A percentile compares a stretch with the other conserved stretches of the same genome.
Conservation (phyloP, 2,797 vertebrate species). For the Salmo trutta region DNA sequence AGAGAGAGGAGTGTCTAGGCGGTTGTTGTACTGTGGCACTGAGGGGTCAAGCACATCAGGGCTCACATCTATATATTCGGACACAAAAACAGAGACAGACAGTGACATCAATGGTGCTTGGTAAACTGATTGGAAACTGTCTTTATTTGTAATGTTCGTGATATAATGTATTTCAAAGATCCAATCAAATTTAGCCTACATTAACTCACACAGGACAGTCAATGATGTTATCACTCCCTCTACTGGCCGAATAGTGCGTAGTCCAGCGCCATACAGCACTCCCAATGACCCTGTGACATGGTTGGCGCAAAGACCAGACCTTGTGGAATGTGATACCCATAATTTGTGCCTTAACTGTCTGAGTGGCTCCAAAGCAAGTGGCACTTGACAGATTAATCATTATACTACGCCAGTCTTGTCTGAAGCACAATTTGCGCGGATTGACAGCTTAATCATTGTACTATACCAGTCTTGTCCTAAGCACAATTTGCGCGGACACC, state of each 20-base stretch:
- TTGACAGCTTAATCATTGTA: not conserved
- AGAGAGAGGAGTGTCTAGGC: slow-evolving; percentile 57
- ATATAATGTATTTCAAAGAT: not conserved
- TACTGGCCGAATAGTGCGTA: not conserved
- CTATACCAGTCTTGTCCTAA: not conserved
- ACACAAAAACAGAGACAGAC: not conserved
- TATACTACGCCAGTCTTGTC: not conserved
- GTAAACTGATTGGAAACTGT: no score
- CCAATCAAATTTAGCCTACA: not conserved
- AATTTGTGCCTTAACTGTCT: not conserved
- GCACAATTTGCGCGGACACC: not conserved
- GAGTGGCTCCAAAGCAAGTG: slow-evolving; percentile 1
- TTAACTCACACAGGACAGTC: not conserved
- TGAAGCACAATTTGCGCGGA: not conserved
- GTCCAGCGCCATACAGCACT: not conserved
- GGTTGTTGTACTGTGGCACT: slow-evolving; percentile 57
- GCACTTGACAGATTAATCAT: not conserved
- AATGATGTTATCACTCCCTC: not conserved
- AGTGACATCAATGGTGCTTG: not conserved
- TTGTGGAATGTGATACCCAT: not conserved
- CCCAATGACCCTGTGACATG: not conserved
- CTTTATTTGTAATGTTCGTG: not conserved
- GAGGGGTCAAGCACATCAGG: slow-evolving; percentile 47
- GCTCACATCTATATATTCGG: not conserved
- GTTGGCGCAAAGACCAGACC: not conserved